Percentiles rank a stretch among this genome's conserved stretches.
phyloP scores from a whole-genome alignment of 2,888 invertebrate species.

The Apocheima hispidaria region DNA sequence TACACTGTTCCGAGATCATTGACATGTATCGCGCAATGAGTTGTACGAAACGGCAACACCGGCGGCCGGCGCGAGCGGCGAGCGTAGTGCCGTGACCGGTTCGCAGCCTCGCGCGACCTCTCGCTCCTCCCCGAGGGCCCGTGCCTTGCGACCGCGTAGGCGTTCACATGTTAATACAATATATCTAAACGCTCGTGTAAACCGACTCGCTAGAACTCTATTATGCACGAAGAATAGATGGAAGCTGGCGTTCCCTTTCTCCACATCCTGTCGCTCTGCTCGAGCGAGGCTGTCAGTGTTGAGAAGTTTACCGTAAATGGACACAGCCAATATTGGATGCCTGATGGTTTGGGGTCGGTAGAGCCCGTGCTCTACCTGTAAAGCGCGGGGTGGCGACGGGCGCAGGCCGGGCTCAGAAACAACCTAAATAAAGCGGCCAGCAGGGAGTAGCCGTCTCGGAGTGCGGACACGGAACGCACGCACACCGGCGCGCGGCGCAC shows the following conservation, averaged over 20 bases:
- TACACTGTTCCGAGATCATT: conserved; percentile 56
- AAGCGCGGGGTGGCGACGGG: conserved; percentile 46
- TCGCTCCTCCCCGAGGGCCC: conserved; percentile 5
- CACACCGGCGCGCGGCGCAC: conserved; percentile 63
- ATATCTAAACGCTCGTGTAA: conserved; percentile 22
- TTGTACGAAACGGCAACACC: conserved; percentile 56
- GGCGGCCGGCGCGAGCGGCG: conserved; percentile 53
- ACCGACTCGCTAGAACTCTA: conserved; percentile 5
- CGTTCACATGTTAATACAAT: conserved; percentile 36
- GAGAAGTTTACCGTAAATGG: conserved; percentile 21
- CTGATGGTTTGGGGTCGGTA: conserved; percentile 35
- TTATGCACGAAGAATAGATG: conserved; percentile 18
- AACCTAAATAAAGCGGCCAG: conserved; percentile 81
- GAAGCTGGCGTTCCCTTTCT: conserved; percentile 2
- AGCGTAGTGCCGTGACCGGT: conserved; percentile 44
- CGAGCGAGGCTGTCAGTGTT: conserved; percentile 8
- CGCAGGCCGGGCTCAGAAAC: conserved; percentile 66
- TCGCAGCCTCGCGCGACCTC: conserved; percentile 44
- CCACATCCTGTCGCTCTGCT: conserved; percentile 2
- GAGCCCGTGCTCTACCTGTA: conserved; percentile 50
- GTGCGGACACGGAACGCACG: conserved; percentile 63
- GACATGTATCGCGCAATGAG: conserved; percentile 58
- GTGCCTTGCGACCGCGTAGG: conserved; percentile 33
- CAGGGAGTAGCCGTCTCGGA: conserved; percentile 78
- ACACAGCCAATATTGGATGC: conserved; percentile 29